A percentile compares a stretch with the other conserved stretches of the same genome.
These are phyloP conservation scores for Lottia scabra DNA, from an alignment of 2,888 invertebrate genomes.

Conservation along the genomic window DNA sequence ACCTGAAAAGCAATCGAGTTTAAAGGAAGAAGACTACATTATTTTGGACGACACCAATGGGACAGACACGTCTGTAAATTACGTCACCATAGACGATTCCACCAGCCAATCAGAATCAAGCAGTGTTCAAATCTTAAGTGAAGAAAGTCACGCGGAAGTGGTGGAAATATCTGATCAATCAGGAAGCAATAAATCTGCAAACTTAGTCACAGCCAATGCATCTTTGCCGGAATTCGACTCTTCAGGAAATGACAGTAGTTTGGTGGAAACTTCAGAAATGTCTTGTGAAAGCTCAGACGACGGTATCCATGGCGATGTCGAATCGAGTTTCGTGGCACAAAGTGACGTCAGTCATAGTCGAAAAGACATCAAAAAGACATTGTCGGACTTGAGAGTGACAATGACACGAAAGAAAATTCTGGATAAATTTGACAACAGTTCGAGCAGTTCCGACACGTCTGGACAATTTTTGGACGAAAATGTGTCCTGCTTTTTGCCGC, in stretches of 20 bases:
- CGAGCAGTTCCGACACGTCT: slow-evolving; percentile 11
- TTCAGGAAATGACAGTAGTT: slow-evolving; percentile 8
- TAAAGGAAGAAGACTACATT: too few relatives aligned
- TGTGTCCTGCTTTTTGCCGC: slow-evolving; percentile 12
- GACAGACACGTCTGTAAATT: too few relatives aligned
- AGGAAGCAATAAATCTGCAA: too few relatives aligned
- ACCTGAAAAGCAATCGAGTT: too few relatives aligned
- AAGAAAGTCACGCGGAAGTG: too few relatives aligned
- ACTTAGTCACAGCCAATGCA: too few relatives aligned
- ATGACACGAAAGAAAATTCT: neutral
- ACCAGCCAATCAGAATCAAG: too few relatives aligned
- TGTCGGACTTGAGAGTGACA: neutral
- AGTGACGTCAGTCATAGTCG: neutral
- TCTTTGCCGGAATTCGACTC: neutral
- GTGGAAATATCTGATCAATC: too few relatives aligned
- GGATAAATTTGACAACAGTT: neutral
- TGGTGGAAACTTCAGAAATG: neutral
- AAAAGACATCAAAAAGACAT: neutral
- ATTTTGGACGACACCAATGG: too few relatives aligned
- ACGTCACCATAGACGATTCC: too few relatives aligned
- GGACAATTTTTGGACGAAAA: slow-evolving; percentile 17
- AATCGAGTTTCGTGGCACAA: slow-evolving; percentile 9
- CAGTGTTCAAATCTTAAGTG: too few relatives aligned
- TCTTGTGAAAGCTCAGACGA: slow-evolving; percentile 16
- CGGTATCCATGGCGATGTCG: slow-evolving; percentile 23